phyloP scores from a whole-genome alignment of 2,797 vertebrate genomes.

The Lithobates sylvaticus region DNA sequence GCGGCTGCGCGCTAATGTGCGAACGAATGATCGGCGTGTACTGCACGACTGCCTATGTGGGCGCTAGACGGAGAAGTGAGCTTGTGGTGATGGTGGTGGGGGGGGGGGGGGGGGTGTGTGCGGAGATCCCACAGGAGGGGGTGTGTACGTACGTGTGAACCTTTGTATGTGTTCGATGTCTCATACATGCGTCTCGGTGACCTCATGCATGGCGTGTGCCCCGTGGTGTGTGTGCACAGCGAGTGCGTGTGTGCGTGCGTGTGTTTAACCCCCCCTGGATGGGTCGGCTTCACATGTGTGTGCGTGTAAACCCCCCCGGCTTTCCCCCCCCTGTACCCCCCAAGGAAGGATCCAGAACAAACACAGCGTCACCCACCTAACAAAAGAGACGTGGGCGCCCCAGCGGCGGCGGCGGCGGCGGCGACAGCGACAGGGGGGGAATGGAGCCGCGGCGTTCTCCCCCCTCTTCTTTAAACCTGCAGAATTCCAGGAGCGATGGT shows the following conservation, averaged over 20 bases:
- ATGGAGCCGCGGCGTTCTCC: background rate
- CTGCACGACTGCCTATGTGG: slow-evolving; percentile 42
- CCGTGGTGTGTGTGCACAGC: background rate
- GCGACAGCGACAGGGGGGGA: background rate
- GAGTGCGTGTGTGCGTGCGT: background rate
- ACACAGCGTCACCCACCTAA: slow-evolving; percentile 56
- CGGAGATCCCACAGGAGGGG: slow-evolving; percentile 50
- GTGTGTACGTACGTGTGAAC: slow-evolving; percentile 44
- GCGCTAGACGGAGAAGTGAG: slow-evolving; percentile 13
- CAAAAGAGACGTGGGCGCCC: slow-evolving; percentile 24
- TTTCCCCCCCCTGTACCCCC: slow-evolving; percentile 14
- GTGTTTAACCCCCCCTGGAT: background rate
- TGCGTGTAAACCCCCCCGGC: slow-evolving; percentile 4
- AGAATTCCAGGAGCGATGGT: slow-evolving; percentile 31
- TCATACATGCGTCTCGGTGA: background rate
- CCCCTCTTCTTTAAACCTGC: slow-evolving; percentile 25
- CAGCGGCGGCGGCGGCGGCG: background rate
- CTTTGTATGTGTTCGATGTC: slow-evolving; percentile 32
- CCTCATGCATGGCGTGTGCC: background rate
- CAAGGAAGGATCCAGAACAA: slow-evolving; percentile 51
- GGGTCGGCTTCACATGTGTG: background rate
- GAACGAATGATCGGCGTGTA: slow-evolving; percentile 1
- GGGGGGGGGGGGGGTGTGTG: slow-evolving; percentile 33
- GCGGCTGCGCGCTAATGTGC: background rate
- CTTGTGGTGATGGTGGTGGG: background rate